Percentiles rank a stretch among this genome's conserved stretches.
Evolutionary conservation across 2,113 vertebrate species (phyloP).

Genomic region (Burhinus oedicnemus): DNA sequence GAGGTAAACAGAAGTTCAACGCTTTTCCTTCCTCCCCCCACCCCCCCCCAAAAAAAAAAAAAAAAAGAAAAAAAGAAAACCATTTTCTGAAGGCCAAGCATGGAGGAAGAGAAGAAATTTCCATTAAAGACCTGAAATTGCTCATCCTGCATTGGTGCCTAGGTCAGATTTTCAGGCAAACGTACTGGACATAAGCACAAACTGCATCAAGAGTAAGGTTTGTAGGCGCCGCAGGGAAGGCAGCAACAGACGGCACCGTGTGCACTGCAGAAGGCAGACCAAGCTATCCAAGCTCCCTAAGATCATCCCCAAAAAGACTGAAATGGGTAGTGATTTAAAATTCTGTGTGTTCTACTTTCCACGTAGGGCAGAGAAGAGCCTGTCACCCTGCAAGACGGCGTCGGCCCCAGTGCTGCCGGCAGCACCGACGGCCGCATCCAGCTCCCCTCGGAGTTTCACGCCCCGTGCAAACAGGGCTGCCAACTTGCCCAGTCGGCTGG

Average conservation of each 20-base stretch:
- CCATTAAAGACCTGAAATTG: not conserved
- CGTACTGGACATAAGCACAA: not conserved
- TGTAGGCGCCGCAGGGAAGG: not conserved
- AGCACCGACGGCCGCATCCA: rapidly evolving
- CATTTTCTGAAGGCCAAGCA: not conserved
- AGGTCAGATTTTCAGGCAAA: not conserved
- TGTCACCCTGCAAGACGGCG: not conserved
- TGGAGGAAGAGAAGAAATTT: not conserved
- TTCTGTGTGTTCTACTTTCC: not conserved
- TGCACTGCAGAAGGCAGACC: not conserved
- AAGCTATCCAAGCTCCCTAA: not conserved
- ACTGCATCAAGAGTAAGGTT: not conserved
- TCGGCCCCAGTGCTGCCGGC: not conserved
- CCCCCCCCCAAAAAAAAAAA: not conserved
- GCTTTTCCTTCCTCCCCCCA: slow-evolving; percentile 18
- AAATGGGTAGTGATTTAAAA: not conserved
- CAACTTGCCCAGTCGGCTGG: not conserved
- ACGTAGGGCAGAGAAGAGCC: not conserved
- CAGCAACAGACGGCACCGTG: not conserved
- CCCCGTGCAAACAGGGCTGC: not conserved
- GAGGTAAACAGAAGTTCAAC: not conserved
- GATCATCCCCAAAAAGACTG: not conserved
- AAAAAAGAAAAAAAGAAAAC: not conserved
- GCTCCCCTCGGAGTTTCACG: not conserved
- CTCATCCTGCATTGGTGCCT: not conserved